Evolutionary conservation across 2,113 vertebrate genomes (phyloP).

Genomic region (Probosciger aterrimus): DNA sequence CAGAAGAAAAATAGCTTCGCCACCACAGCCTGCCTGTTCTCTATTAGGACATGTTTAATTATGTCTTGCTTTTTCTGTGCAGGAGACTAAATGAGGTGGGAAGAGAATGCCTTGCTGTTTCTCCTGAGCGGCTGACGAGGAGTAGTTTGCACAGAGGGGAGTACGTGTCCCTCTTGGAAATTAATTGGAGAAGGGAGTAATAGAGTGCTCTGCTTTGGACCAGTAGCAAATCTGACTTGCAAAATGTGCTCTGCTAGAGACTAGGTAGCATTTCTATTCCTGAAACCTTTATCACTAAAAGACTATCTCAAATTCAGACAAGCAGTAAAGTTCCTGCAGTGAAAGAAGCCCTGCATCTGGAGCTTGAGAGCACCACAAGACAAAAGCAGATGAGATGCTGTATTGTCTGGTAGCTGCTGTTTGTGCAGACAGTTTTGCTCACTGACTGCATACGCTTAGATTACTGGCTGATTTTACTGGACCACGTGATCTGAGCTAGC

Average conservation of each 20-base stretch:
- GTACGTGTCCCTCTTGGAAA: background rate
- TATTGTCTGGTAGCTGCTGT: background rate
- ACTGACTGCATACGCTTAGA: background rate
- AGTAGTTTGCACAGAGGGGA: background rate
- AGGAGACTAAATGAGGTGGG: background rate
- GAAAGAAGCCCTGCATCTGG: background rate
- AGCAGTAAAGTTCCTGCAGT: background rate
- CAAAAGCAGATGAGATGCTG: background rate
- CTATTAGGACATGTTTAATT: conserved; percentile 13
- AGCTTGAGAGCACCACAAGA: background rate
- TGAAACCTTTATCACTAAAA: background rate
- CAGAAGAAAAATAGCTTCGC: background rate
- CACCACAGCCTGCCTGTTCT: background rate
- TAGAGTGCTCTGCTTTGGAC: background rate
- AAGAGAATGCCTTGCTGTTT: background rate
- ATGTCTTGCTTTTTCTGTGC: background rate
- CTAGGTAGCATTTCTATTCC: background rate
- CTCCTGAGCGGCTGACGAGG: conserved; percentile 1
- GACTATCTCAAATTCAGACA: background rate
- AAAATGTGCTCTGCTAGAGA: background rate
- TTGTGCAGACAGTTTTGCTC: background rate
- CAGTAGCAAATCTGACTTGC: background rate
- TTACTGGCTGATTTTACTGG: background rate
- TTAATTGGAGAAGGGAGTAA: background rate
- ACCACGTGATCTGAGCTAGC: conserved; percentile 15